Conservation (phyloP, 2,888 invertebrate genomes). For the Cataglyphis cursor region DNA sequence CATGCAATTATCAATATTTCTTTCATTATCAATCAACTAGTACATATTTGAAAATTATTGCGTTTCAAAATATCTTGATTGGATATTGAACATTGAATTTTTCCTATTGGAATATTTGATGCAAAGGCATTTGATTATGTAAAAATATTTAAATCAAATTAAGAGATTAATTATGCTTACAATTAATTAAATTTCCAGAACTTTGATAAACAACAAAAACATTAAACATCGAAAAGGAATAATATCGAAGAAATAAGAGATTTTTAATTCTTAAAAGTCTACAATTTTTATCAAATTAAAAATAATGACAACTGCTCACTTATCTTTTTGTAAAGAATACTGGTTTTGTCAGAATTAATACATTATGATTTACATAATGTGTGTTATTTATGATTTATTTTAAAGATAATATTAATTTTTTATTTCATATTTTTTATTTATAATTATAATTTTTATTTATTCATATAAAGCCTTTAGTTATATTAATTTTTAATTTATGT, state of each 20-base stretch:
- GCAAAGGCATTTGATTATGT: not conserved
- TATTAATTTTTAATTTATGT: too few relatives aligned
- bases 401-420: too few relatives aligned
- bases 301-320: not conserved
- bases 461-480: too few relatives aligned
- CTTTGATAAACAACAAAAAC: not conserved
- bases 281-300: not conserved
- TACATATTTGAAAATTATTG: not conserved
- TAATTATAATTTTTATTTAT: too few relatives aligned
- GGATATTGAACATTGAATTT: not conserved
- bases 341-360: too few relatives aligned
- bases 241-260: too few relatives aligned
- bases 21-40: not conserved
- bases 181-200: not conserved
- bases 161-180: not conserved
- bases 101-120: not conserved
- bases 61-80: not conserved
- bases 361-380: too few relatives aligned
- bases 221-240: too few relatives aligned
- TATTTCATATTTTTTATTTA: too few relatives aligned
- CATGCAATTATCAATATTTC: not conserved
- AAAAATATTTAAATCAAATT: not conserved
- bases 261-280: too few relatives aligned
- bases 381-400: too few relatives aligned
- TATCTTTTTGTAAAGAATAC: not conserved